Base-by-base conservation (phyloP, 2,888 invertebrate species). In the Neocrepidodera transversa region DNA sequence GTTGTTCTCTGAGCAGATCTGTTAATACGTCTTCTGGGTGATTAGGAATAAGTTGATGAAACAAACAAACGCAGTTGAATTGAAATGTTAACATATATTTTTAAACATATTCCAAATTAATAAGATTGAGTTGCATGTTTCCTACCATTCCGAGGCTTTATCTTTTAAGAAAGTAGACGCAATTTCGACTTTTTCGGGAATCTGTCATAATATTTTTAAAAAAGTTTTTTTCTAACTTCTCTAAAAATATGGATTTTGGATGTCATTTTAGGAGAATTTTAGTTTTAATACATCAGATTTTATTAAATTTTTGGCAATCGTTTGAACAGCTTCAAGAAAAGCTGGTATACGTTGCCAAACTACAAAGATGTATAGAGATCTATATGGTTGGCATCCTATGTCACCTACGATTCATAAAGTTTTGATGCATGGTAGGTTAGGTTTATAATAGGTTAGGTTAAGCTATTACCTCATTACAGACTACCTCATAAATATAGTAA, bases 101-200 rank as follows among this genome's bases (percentile, higher is more conserved):
- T 49, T 32, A 5, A 49, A 49, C 32, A 35, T 49, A 10, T 32
- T 2, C 49, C 49, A 49, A 11, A 6, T 49, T 8, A 49, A 8
- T 11, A 35, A 18, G 3, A 35, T 8, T 2, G 32, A 7, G 8
- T 18, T 2, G 17, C 30, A 48, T 3, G 11, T 6, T 13, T 48
- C 5, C 14, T 16, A 48, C 48, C 48, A 48, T n/a, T 48, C 14
- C 4, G 7, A 10, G 13, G 48, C 48, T 36, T 13, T 36, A 14
- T 14, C 35, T 36, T 14, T 36, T 14, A 28, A 30, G 10, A 14
- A 23, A n/a, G 28, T 28, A 18, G 23, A 20, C 2, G 6, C 43
- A 43, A 5, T 14, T 42, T 13, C 17, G 42, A 11, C n/a, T 2
- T 23, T 11, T 42, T 1, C n/a, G 7, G n/a, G n/a, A n/a, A 5